Conservation (phyloP, 2,113 vertebrate species). For the Rhadina sibilatrix region DNA sequence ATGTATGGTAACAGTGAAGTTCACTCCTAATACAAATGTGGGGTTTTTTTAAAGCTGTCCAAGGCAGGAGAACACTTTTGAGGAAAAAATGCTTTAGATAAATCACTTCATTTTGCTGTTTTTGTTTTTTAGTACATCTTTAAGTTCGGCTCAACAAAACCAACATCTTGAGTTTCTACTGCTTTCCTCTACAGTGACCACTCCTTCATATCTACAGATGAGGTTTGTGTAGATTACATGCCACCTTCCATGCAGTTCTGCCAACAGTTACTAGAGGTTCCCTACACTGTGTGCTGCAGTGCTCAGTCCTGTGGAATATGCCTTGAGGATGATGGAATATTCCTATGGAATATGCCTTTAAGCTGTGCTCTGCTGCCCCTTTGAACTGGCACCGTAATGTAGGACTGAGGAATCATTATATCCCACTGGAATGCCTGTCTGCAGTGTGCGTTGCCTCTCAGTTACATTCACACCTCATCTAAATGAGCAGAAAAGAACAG, state of each 20-base stretch:
- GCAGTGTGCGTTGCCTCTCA: neutral
- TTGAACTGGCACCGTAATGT: neutral
- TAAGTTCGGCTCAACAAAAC: neutral
- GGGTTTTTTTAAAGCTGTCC: neutral
- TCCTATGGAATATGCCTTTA: neutral
- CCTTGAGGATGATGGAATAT: neutral
- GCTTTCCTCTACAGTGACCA: neutral
- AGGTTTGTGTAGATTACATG: neutral
- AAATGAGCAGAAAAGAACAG: conserved; percentile 7
- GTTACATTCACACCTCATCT: conserved; percentile 12
- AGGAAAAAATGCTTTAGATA: neutral
- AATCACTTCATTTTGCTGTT: neutral
- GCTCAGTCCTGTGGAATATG: neutral
- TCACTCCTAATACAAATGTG: neutral
- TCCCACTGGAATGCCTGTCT: neutral
- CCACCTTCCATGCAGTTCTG: neutral
- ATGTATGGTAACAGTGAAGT: neutral
- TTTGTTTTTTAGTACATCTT: neutral
- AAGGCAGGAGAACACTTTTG: neutral
- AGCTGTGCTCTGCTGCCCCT: neutral
- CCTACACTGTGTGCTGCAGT: neutral
- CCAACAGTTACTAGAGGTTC: neutral
- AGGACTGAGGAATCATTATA: neutral
- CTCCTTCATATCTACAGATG: neutral
- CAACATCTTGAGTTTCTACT: neutral